Conservation (phyloP, 2,797 vertebrate genomes). For the Ctenosaura bakeri region DNA sequence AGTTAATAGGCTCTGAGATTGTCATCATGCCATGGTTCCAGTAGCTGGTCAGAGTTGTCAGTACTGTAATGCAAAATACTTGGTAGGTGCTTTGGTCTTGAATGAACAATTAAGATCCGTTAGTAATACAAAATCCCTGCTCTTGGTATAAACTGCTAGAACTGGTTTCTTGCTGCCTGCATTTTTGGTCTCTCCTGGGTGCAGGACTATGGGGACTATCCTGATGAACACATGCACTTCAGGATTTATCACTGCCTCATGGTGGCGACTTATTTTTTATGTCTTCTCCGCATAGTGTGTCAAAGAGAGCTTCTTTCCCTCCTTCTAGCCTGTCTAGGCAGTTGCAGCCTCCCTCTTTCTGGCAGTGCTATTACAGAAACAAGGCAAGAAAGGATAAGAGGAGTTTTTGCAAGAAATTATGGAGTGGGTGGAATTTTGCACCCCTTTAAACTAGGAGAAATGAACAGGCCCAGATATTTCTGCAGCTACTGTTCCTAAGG, state of each 20-base stretch:
- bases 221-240: neutral
- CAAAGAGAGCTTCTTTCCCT: too few species aligned
- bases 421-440: neutral
- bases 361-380: too few species aligned
- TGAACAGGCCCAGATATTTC: neutral
- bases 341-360: neutral
- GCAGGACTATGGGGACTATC: neutral
- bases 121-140: neutral
- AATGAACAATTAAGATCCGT: neutral
- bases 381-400: neutral
- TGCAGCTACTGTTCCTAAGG: neutral
- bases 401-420: neutral
- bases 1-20: neutral
- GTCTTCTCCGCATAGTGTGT: too few species aligned
- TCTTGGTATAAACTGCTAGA: neutral
- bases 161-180: neutral
- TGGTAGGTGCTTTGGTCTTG: neutral
- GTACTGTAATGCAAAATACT: neutral
- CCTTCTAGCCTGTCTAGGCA: neutral
- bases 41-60: neutral
- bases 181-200: neutral
- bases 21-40: neutral
- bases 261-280: neutral
- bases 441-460: neutral
- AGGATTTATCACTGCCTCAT: too few species aligned